Conservation (phyloP, 1,140 invertebrate genomes). For the Thaumetopoea pityocampa region DNA sequence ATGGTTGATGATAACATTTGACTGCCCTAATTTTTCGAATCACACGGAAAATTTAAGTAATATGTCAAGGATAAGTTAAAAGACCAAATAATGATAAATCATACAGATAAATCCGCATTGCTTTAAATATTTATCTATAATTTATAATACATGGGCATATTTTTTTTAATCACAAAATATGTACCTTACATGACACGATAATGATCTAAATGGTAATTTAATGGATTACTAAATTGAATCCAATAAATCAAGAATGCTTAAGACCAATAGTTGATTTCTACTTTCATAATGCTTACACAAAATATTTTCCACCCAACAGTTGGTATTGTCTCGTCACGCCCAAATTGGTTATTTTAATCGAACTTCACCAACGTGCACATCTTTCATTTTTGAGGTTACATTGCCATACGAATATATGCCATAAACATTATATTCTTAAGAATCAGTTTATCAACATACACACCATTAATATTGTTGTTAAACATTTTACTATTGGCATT, state of each 20-base stretch:
- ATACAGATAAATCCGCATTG: too few species aligned
- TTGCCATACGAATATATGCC: conserved; percentile 14
- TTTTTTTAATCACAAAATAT: too few species aligned
- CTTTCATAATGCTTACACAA: conserved; percentile 9
- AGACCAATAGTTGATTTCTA: conserved; percentile 12
- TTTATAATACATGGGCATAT: too few species aligned
- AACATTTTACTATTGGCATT: conserved; percentile 33
- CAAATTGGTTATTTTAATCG: conserved; percentile 29
- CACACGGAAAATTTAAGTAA: too few species aligned
- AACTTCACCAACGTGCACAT: conserved; percentile 33
- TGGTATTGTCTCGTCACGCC: conserved; percentile 28
- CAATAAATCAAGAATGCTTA: too few species aligned
- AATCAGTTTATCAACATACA: conserved; percentile 13
- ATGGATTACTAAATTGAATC: too few species aligned
- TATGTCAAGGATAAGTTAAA: too few species aligned
- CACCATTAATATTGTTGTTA: conserved; percentile 23
- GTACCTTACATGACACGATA: too few species aligned
- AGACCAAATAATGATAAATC: too few species aligned
- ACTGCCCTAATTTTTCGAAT: too few species aligned
- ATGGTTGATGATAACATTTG: too few species aligned
- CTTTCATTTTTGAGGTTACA: conserved; percentile 10
- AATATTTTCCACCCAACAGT: conserved; percentile 23
- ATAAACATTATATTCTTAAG: conserved; percentile 11
- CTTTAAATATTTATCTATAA: too few species aligned
- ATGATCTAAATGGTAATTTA: neutral